phyloP scores from a whole-genome alignment of 2,797 vertebrate genomes.

The Catharus ustulatus region DNA sequence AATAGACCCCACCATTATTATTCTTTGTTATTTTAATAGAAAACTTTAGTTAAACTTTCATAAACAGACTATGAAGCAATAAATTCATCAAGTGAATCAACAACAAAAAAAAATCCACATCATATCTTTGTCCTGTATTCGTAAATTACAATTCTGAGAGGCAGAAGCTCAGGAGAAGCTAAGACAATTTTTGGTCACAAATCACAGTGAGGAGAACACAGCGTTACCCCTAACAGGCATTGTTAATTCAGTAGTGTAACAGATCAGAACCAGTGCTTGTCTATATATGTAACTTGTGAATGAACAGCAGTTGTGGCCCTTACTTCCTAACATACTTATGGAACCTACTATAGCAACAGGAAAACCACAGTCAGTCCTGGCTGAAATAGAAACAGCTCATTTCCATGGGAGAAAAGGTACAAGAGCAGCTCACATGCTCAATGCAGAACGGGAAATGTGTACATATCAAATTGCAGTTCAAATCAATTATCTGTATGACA shows the following conservation, averaged over 20 bases:
- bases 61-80: neutral
- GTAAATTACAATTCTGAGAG: neutral
- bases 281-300: neutral
- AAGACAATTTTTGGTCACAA: neutral
- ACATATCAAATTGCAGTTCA: neutral
- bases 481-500: constrained; percentile 1
- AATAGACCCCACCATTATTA: neutral
- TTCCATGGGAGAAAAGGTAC: constrained; percentile 1
- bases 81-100: neutral
- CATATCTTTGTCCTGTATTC: neutral
- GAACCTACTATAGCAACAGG: neutral
- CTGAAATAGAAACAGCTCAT: constrained; percentile 34
- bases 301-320: neutral
- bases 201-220: neutral
- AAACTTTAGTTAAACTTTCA: neutral
- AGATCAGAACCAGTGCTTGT: neutral
- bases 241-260: neutral
- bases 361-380: neutral
- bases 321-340: neutral
- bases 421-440: neutral
- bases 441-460: neutral
- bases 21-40: neutral
- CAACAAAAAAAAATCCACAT: neutral
- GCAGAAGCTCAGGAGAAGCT: neutral
- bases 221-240: rapidly evolving